Percentiles rank a stretch among this genome's conserved stretches.
phyloP scores from a whole-genome alignment of 2,113 vertebrate genomes.

The Sceloporus undulatus region DNA sequence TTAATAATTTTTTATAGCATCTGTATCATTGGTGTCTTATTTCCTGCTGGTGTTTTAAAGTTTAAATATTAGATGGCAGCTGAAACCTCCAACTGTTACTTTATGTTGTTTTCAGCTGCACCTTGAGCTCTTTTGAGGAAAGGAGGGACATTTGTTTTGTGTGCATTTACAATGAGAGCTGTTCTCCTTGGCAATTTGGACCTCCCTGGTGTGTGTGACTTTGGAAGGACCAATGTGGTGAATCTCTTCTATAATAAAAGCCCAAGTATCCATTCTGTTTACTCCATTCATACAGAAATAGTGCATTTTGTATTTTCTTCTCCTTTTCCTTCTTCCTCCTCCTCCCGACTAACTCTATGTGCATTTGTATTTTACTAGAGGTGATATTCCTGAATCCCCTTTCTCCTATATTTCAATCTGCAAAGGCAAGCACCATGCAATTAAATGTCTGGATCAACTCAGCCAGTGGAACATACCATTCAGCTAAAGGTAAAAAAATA shows the following conservation, averaged over 20 bases:
- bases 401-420: neutral
- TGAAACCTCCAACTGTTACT: neutral
- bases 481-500: neutral
- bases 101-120: neutral
- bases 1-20: neutral
- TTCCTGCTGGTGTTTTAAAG: neutral
- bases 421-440: neutral
- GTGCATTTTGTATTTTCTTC: neutral
- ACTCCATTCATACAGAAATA: neutral
- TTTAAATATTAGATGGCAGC: neutral
- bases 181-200: neutral
- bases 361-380: neutral
- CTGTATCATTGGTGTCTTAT: neutral
- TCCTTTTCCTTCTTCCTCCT: too few relatives aligned
- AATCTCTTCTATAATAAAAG: neutral
- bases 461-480: neutral
- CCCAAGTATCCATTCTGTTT: neutral
- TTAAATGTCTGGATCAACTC: too few relatives aligned
- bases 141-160: neutral
- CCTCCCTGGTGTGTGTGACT: neutral
- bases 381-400: neutral
- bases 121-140: neutral
- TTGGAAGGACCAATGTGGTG: neutral
- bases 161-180: neutral
- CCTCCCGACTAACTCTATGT: neutral